Evolutionary conservation across 2,888 invertebrate genomes (phyloP), one percentile per base, ranked within the genome.

Genomic region (Seira ritae): DNA sequence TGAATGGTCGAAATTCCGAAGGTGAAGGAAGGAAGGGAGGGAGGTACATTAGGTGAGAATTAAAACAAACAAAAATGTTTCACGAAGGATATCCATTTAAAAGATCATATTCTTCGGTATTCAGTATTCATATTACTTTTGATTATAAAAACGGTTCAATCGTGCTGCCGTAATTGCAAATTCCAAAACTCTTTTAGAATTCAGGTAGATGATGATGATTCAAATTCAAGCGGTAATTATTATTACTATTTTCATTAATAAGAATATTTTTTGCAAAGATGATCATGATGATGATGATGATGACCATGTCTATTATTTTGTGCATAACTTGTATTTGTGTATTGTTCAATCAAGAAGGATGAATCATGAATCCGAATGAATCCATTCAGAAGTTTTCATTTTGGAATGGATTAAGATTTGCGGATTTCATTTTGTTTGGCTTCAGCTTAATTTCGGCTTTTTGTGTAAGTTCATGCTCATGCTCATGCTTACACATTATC

Each of bases 381-480:
- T n/a, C n/a, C n/a, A n/a, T 60, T 10, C 17, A 60, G 60, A n/a
- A 60, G 60, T 60, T 60, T 60, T 60, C n/a, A 60, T 60, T 4
- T 60, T n/a, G 10, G n/a, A n/a, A n/a, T n/a, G n/a, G n/a, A n/a
- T n/a, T n/a, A n/a, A n/a, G n/a, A n/a, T n/a, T n/a, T n/a, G n/a
- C n/a, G n/a, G n/a, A n/a, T n/a, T n/a, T n/a, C n/a, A n/a, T n/a
- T n/a, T n/a, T n/a, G n/a, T n/a, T n/a, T n/a, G n/a, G n/a, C 60
- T 60, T 60, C 3, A 60, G 60, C n/a, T n/a, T n/a, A 60, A 60
- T 60, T 17, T 60, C 60, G 60, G 60, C 17, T 60, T 60, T 60
- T 60, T 60, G 4, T 60, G 3, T 10, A n/a, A 10, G 42, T 42
- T 4, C 12, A 12, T 42, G 42, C 42, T 60, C 4, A 60, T n/a